Base-by-base conservation (phyloP, 1,140 invertebrate genomes). In the Orius insidiosus region DNA sequence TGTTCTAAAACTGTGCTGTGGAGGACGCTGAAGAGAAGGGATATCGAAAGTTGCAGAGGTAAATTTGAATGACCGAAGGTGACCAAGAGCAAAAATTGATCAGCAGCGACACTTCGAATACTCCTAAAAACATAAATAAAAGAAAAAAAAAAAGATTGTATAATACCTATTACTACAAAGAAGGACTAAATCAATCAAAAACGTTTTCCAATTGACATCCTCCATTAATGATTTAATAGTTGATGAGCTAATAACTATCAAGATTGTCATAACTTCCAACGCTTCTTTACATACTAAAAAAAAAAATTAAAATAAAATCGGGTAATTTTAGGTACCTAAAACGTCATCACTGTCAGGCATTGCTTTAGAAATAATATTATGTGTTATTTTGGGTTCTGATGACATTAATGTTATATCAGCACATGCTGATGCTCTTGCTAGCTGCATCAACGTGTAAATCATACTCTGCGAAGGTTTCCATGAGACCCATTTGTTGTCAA, bases 191-290 rank as follows among this genome's bases (percentile, higher is more conserved):
- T 92, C 88, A 50, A 92, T 80, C 11, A 93, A 77, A 58, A 93
- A 90, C 18, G 76, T 75, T 52, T 86, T 78, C 80, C 86, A 82
- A 63, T 79, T 76, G 46, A 76, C 69, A 52, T 90, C 82, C 53
- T 71, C 71, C 47, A 69, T 68, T 13, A 64, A 60, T 39, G 72
- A 69, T 48, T 90, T 83, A 38, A 93, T 63, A 42, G 79, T 77
- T 38, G 75, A 71, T 5, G 85, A 84, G 64, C 86, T 87, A 6
- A 95, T 64, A 18, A 87, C 79, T 56, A 94, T 71, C 53, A 80
- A 80, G 45, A 92, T 73, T n/a, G 86, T 88, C 37, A 97, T 65
- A 18, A 90, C 78, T 67, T 96, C 90, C 54, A 96, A 66, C 15
- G 87, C 85, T 65, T 96, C 90, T 55, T 85, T 82, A 58, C 88